phyloP scores from a whole-genome alignment of 1,140 invertebrate genomes.

The Pissodes strobi region DNA sequence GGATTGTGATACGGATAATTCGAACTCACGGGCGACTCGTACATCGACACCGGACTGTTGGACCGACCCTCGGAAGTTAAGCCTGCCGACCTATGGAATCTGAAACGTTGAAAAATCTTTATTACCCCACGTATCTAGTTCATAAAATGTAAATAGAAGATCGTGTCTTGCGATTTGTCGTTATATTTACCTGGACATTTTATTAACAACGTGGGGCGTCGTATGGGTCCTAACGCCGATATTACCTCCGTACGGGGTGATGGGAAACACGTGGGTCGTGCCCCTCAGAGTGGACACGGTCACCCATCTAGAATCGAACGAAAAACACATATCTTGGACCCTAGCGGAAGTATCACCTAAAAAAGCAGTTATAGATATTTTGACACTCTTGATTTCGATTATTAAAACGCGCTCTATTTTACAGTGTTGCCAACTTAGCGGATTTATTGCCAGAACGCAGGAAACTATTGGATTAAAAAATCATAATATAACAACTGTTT shows the following conservation, averaged over 20 bases:
- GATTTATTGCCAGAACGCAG: too few species aligned
- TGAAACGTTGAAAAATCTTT: too few species aligned
- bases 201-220: constrained; percentile 90
- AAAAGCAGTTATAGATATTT: neutral
- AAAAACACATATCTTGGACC: constrained; percentile 87
- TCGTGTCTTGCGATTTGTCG: neutral
- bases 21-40: constrained; percentile 57
- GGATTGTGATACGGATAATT: constrained; percentile 84
- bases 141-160: neutral
- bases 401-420: neutral
- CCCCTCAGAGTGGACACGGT: constrained; percentile 92
- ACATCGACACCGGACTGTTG: constrained; percentile 70
- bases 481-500: too few species aligned
- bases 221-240: constrained; percentile 91
- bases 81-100: constrained; percentile 95
- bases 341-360: constrained; percentile 76
- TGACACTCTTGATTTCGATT: neutral
- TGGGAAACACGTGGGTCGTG: constrained; percentile 96
- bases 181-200: constrained; percentile 69
- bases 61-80: constrained; percentile 73
- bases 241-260: constrained; percentile 94
- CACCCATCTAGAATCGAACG: constrained; percentile 92
- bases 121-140: neutral
- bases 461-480: too few species aligned
- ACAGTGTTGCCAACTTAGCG: neutral